phyloP scores from a whole-genome alignment of 1,140 invertebrate species.

The Scaptomyza montana region DNA sequence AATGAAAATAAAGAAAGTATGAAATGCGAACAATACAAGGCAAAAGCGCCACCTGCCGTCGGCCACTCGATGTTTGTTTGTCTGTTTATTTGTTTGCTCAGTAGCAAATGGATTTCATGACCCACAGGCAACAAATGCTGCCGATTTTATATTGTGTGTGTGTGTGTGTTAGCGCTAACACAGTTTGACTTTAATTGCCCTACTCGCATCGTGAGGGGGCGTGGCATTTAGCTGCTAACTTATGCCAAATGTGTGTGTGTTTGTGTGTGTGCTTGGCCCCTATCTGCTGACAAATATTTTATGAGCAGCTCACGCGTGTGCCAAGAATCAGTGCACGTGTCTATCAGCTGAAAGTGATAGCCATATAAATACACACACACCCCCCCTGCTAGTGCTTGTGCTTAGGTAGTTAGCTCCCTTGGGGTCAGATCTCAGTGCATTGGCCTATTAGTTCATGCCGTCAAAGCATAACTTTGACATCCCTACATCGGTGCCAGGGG shows the following conservation, averaged over 20 bases:
- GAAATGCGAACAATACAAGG: slow-evolving; percentile 43
- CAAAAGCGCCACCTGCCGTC: slow-evolving; percentile 27
- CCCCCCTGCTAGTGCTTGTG: neutral
- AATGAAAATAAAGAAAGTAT: neutral
- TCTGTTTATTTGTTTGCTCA: slow-evolving; percentile 36
- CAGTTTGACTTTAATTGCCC: slow-evolving; percentile 51
- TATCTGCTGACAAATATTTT: slow-evolving; percentile 37
- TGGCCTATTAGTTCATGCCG: slow-evolving; percentile 1
- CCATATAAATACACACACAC: slow-evolving; percentile 14
- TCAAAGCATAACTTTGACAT: neutral
- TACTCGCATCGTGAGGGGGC: neutral
- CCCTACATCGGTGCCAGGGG: neutral
- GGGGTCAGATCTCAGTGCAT: slow-evolving; percentile 18
- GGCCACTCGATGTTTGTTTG: slow-evolving; percentile 6
- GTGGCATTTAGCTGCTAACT: slow-evolving; percentile 27
- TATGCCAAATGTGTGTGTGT: slow-evolving; percentile 25
- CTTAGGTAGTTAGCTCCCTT: neutral
- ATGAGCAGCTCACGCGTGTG: slow-evolving; percentile 7
- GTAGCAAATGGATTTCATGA: slow-evolving; percentile 54
- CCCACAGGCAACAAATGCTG: slow-evolving; percentile 29
- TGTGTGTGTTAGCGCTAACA: slow-evolving; percentile 11
- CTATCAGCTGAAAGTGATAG: slow-evolving; percentile 20
- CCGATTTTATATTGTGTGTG: slow-evolving; percentile 19
- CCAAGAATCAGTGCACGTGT: slow-evolving; percentile 30
- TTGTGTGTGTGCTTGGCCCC: neutral